Percentiles rank a stretch among this genome's conserved stretches.
Evolutionary conservation across 64 coral and sea anemone genomes (phyloP).

Genomic region (Montipora efflorescens): DNA sequence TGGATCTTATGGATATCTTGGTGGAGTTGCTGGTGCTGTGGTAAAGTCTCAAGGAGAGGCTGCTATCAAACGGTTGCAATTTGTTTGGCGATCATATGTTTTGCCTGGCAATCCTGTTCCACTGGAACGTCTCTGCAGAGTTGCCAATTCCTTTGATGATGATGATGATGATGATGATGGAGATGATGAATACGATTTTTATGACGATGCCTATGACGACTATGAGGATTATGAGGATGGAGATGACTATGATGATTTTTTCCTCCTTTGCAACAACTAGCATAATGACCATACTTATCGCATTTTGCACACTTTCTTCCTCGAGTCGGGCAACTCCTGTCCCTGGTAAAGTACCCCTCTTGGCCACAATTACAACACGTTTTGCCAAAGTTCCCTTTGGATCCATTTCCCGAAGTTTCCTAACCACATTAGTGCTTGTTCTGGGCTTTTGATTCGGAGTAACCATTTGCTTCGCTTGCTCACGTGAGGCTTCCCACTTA

Average conservation of each 20-base stretch:
- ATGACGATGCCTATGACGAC: slow-evolving; percentile 23
- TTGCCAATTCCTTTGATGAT: no score
- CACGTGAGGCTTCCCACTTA: no score
- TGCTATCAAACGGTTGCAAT: slow-evolving; percentile 83
- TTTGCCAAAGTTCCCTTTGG: background rate
- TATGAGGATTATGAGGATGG: slow-evolving; percentile 39
- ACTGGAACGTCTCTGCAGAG: no score
- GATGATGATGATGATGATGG: no score
- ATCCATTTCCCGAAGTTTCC: background rate
- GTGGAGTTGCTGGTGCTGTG: slow-evolving; percentile 61
- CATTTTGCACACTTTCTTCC: no score
- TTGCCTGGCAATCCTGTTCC: no score
- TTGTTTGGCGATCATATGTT: slow-evolving; percentile 68
- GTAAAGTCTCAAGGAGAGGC: slow-evolving; percentile 78
- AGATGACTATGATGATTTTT: background rate
- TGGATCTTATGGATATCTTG: slow-evolving; percentile 67
- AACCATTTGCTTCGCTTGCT: background rate
- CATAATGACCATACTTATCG: no score
- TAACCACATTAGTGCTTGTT: background rate
- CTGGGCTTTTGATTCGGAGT: background rate
- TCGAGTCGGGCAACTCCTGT: no score
- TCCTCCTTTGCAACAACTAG: no score
- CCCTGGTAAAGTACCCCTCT: no score
- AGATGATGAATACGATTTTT: background rate
- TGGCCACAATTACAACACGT: background rate